These are phyloP conservation scores for Crypturellus undulatus DNA, from an alignment of 2,113 vertebrate genomes.

Conservation along the genomic window DNA sequence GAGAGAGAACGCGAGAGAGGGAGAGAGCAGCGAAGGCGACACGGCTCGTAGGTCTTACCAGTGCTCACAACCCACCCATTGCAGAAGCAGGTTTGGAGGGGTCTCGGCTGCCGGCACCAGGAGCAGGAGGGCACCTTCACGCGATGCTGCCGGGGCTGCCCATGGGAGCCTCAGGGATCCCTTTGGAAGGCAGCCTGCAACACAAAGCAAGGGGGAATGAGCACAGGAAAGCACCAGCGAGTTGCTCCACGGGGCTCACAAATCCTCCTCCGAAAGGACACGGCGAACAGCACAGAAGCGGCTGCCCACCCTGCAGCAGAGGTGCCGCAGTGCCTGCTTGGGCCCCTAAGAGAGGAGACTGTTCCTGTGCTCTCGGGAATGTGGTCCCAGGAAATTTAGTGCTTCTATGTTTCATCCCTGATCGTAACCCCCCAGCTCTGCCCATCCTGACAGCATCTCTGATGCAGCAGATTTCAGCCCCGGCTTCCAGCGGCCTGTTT, in stretches of 20 bases:
- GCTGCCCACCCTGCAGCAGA: neutral
- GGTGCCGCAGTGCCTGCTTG: neutral
- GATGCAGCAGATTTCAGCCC: neutral
- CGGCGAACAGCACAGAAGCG: neutral
- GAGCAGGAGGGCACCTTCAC: constrained; percentile 33
- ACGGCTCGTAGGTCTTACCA: constrained; percentile 83
- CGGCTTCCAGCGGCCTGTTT: neutral
- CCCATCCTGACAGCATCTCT: neutral
- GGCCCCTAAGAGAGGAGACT: neutral
- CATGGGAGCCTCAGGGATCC: constrained; percentile 64
- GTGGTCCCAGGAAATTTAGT: rapidly evolving
- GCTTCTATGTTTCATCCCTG: rapidly evolving
- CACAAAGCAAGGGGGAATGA: constrained; percentile 48
- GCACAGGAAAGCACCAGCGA: neutral
- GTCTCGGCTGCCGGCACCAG: constrained; percentile 69
- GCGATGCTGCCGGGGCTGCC: neutral
- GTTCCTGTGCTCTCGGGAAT: neutral
- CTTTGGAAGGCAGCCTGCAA: constrained; percentile 72
- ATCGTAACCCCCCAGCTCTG: neutral
- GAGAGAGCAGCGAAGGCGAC: constrained; percentile 47
- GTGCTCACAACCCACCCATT: constrained; percentile 92
- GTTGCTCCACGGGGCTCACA: neutral
- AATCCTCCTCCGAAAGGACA: neutral
- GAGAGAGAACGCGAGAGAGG: constrained; percentile 45
- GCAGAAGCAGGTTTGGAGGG: constrained; percentile 83